Base-by-base conservation (phyloP, 1,140 invertebrate genomes). In the Microplitis demolitor region DNA sequence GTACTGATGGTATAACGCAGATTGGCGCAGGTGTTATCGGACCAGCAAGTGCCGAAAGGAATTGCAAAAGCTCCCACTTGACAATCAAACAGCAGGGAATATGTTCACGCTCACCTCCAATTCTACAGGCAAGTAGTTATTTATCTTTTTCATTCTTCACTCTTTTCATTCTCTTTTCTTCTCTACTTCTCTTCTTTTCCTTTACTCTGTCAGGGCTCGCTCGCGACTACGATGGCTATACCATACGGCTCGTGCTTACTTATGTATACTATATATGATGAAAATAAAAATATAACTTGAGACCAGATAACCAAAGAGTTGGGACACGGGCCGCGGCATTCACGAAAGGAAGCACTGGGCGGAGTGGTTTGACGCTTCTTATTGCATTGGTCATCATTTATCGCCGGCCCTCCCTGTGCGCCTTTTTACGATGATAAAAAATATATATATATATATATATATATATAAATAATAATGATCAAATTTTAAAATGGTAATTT, bases 61-160 rank as follows among this genome's bases (percentile, higher is more conserved):
- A 83, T 78, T 86, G 86, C 77, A 87, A 87, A 76, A 87, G 80
- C 78, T 75, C 77, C 62, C 83, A 87, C 76, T 83, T 87, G 66
- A 86, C 85, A 34, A 71, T 76, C 58, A 87, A 87, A 76, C 86
- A 87, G 75, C 86, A 87, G 77, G 77, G 78, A 37, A 87, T 87
- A 76, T 87, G 86, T 76, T 78, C 82, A 66, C 82, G 82, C 78
- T 86, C 85, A 66, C 86, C 86, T 16, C 82, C 83, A 66, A 83
- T 87, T 68, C 78, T 87, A 24, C 86, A 87, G 85, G 86, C 86
- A 78, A 79, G 72, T 66, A 54, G 33, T n/a, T 13, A 35, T 35
- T 35, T 50, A 31, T 14, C 63, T 45, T 60, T 4, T 70, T 69
- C 16, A 53, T 72, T 53, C 8, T 39, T 51, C 45, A 34, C 39